Percentiles rank a stretch among this genome's conserved stretches.
These are phyloP conservation scores for Pao palembangensis DNA, from an alignment of 2,113 vertebrate species.

Conservation along the genomic window DNA sequence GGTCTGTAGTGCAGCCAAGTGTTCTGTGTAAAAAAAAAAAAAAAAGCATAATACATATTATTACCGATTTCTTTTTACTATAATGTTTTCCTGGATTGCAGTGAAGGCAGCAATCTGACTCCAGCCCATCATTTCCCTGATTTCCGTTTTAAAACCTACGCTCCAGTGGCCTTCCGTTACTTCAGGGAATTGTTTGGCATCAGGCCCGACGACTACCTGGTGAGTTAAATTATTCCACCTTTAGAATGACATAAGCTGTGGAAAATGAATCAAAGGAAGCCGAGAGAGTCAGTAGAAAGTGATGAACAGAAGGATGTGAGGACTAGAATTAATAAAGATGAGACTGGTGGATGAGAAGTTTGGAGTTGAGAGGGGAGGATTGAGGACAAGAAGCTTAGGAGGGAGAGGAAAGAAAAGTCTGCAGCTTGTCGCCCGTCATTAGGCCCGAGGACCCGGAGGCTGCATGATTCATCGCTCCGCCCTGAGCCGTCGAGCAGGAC, in stretches of 20 bases:
- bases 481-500: conserved; percentile 10
- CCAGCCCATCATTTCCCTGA: conserved; percentile 96
- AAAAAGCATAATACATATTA: not conserved
- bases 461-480: conserved; percentile 39
- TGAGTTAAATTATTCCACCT: conserved; percentile 48
- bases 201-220: conserved; percentile 97
- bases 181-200: conserved; percentile 98
- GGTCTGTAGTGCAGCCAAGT: conserved; percentile 67
- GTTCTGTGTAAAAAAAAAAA: not conserved
- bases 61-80: not conserved
- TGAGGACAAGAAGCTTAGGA: not conserved
- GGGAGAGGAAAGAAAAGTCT: conserved; percentile 1
- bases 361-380: not conserved
- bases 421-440: conserved; percentile 36
- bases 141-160: conserved; percentile 98
- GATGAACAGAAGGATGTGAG: not conserved
- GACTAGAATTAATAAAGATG: not conserved
- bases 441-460: conserved; percentile 7
- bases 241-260: not conserved
- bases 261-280: not conserved
- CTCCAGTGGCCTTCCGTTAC: conserved; percentile 97
- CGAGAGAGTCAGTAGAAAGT: not conserved
- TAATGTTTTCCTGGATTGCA: conserved; percentile 56
- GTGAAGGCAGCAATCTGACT: conserved; percentile 97
- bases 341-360: not conserved